Evolutionary conservation across 2,888 invertebrate genomes (phyloP).

Genomic region (Thera obeliscata): DNA sequence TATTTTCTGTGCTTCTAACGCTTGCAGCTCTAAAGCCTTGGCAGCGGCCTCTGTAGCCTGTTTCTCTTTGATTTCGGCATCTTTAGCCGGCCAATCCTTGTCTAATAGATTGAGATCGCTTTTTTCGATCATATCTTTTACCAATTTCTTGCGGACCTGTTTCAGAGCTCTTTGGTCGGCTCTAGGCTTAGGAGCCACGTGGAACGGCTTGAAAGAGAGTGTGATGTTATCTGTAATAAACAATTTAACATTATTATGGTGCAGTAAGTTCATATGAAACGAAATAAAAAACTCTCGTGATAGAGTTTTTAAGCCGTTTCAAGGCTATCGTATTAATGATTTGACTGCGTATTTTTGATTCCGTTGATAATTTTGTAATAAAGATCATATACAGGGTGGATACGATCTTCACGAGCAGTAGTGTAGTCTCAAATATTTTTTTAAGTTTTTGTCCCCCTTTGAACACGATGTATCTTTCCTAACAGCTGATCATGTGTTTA

Average conservation of each 20-base stretch:
- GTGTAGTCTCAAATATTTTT: too few relatives aligned
- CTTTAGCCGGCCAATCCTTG: constrained; percentile 31
- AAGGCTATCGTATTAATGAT: too few relatives aligned
- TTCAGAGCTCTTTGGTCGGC: constrained; percentile 2
- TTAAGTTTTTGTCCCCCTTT: too few relatives aligned
- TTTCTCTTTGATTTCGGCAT: constrained; percentile 7
- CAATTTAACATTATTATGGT: not conserved
- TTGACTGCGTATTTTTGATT: too few relatives aligned
- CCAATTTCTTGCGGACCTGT: constrained; percentile 7
- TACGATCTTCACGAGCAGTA: too few relatives aligned
- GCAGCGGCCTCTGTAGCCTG: not conserved
- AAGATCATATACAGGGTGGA: too few relatives aligned
- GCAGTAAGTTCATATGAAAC: too few relatives aligned
- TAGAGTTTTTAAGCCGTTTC: too few relatives aligned
- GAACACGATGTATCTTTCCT: too few relatives aligned
- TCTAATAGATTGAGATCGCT: constrained; percentile 28
- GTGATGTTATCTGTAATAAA: constrained; percentile 19
- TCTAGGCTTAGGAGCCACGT: constrained; percentile 17
- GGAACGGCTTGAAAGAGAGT: constrained; percentile 29
- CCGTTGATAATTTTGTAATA: too few relatives aligned
- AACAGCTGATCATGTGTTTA: too few relatives aligned
- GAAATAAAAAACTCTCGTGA: too few relatives aligned
- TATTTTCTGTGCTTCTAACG: not conserved
- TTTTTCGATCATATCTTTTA: constrained; percentile 21
- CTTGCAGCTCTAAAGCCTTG: constrained; percentile 4